Base-by-base conservation (phyloP, 23 tunicate species). In the Corella eumyota region DNA sequence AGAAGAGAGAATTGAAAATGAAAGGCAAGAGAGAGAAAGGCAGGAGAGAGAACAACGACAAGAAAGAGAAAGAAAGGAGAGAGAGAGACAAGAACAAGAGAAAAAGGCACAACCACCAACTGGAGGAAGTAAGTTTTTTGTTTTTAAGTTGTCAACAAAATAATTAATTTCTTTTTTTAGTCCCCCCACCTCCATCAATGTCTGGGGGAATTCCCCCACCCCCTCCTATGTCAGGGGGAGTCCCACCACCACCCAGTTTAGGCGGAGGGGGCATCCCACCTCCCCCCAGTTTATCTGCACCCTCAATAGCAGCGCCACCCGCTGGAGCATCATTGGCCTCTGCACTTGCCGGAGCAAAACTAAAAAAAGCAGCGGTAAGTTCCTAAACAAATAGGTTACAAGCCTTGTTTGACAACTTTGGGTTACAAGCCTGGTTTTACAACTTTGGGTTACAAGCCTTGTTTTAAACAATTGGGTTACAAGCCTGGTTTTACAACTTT, bases 291-390 rank as follows among this genome's bases (percentile, higher is more conserved):
- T 22, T 4, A 11, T 4, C 66, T 2, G 38, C 76, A 21, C 55
- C 76, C 20, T 46, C 78, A 32, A 34, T 68, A 1, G 50, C 66
- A 7, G 38, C 63, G 1, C 0, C 33, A 29, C 72, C 45, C 38
- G 34, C 60, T 54, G 59, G 60, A 3, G 68, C 64, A 24, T 69
- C 64, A n/a, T 34, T 81, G 60, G 90, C 90, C 15, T 55, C 90
- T 25, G 74, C 79, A 3, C 33, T 81, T 30, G 55, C 71, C 3
- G 69, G 72, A 3, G 79, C 70, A 0, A 65, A 66, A 48, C 64
- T 81, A 54, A 81, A 81, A 50, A 72, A 64, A 55, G 62, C 72
- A 15, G 53, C 34, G 48, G 88, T 79, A 47, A 61, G 86, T 77
- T 13, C 4, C 15, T 22, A n/a, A n/a, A n/a, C n/a, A n/a, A n/a